These are phyloP conservation scores for Lasius fuliginosus DNA, from an alignment of 2,888 invertebrate species.

Conservation along the genomic window DNA sequence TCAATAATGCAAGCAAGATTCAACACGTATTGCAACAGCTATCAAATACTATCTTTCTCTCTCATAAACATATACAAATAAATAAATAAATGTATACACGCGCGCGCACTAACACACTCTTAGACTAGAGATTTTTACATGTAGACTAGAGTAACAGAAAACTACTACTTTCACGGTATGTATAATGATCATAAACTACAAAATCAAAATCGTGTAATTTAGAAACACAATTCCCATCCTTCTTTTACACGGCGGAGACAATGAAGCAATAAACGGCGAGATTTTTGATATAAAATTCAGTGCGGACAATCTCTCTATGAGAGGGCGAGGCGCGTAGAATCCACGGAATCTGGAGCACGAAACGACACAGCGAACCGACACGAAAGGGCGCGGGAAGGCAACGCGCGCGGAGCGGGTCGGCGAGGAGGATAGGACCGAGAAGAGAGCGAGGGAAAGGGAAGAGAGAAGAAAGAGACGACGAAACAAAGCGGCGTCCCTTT, in stretches of 20 bases:
- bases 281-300: conserved; percentile 47
- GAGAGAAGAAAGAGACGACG: conserved; percentile 61
- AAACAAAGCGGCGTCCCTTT: conserved; percentile 77
- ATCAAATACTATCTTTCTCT: not conserved
- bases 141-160: not conserved
- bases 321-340: conserved; percentile 53
- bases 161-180: not conserved
- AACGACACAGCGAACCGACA: conserved; percentile 65
- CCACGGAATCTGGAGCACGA: conserved; percentile 60
- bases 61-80: not conserved
- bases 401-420: conserved; percentile 34
- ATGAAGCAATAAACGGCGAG: conserved; percentile 47
- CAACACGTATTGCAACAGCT: not conserved
- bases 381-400: conserved; percentile 59
- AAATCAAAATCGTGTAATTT: conserved; percentile 20
- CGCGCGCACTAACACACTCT: too few relatives aligned
- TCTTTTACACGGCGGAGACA: not conserved
- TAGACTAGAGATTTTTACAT: too few relatives aligned
- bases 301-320: conserved; percentile 25
- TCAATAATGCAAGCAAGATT: conserved; percentile 14
- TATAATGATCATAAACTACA: conserved; percentile 16
- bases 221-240: not conserved
- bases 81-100: not conserved
- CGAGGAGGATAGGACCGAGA: conserved; percentile 21
- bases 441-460: conserved; percentile 33